Percentiles rank a stretch among this genome's conserved stretches.
Evolutionary conservation across 2,888 invertebrate species (phyloP).

Genomic region (Oscheius sp.): DNA sequence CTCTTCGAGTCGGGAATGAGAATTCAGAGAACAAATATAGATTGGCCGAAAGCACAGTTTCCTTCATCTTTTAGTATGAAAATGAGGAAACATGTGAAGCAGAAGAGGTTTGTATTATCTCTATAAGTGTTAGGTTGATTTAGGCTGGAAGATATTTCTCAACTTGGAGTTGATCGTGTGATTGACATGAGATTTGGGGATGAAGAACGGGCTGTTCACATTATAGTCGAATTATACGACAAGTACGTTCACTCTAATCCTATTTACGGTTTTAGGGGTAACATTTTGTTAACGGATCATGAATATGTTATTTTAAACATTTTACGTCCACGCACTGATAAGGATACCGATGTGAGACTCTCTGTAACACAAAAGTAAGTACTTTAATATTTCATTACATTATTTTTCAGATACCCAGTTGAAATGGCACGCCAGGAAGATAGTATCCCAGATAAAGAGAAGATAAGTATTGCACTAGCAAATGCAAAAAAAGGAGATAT

Average conservation of each 20-base stretch:
- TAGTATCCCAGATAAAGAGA: slow-evolving; percentile 43
- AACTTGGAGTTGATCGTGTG: slow-evolving; percentile 91
- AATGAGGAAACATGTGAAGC: slow-evolving; percentile 93
- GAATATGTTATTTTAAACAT: slow-evolving; percentile 82
- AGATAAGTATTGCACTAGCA: slow-evolving; percentile 42
- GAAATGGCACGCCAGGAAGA: slow-evolving; percentile 79
- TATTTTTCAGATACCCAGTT: slow-evolving; percentile 74
- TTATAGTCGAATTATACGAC: slow-evolving; percentile 93
- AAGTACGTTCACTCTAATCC: slow-evolving; percentile 33
- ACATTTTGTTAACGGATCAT: slow-evolving; percentile 90
- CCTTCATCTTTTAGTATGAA: slow-evolving; percentile 86
- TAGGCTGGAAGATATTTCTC: slow-evolving; percentile 71
- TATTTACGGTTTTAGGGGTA: slow-evolving; percentile 75
- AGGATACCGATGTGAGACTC: slow-evolving; percentile 84
- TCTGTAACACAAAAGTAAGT: slow-evolving; percentile 87
- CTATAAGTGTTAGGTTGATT: background rate
- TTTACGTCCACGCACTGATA: slow-evolving; percentile 76
- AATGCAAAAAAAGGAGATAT: slow-evolving; percentile 46
- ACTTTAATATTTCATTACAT: slow-evolving; percentile 41
- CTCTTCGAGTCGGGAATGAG: slow-evolving; percentile 92
- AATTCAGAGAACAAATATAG: slow-evolving; percentile 91
- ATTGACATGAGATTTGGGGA: slow-evolving; percentile 93
- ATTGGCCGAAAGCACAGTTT: slow-evolving; percentile 91
- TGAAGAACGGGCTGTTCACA: slow-evolving; percentile 89
- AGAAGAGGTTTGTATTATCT: slow-evolving; percentile 79